phyloP scores from a whole-genome alignment of 1,140 invertebrate genomes.

The Drosophila sulfurigaster region DNA sequence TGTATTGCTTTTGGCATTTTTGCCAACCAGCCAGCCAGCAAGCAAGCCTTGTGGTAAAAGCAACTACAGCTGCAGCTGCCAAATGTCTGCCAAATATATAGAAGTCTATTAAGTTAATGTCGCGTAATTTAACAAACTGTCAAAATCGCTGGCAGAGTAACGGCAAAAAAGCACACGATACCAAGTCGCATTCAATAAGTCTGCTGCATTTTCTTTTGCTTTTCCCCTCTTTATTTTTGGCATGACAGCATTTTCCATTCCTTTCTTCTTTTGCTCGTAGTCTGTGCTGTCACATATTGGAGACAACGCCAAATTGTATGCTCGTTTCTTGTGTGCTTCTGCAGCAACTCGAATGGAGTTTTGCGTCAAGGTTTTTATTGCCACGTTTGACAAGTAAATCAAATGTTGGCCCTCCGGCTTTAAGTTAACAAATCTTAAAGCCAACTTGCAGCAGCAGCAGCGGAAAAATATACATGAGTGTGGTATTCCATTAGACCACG shows the following conservation, averaged over 20 bases:
- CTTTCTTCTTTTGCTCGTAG: background rate
- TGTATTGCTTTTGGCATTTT: constrained; percentile 46
- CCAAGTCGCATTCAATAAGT: constrained; percentile 68
- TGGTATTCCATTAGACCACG: constrained; percentile 14
- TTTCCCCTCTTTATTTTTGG: constrained; percentile 1
- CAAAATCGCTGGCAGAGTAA: constrained; percentile 64
- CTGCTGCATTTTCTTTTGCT: constrained; percentile 16
- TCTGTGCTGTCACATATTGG: constrained; percentile 15
- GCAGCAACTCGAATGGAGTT: constrained; percentile 25
- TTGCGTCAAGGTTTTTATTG: constrained; percentile 20
- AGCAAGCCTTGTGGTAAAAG: constrained; percentile 57
- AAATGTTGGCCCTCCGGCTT: constrained; percentile 17
- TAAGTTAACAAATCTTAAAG: constrained; percentile 23
- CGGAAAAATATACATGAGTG: background rate
- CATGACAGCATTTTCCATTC: constrained; percentile 32
- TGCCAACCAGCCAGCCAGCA: constrained; percentile 55
- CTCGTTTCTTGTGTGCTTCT: constrained; percentile 17
- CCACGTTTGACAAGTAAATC: constrained; percentile 25
- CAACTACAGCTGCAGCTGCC: constrained; percentile 60
- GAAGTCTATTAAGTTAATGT: constrained; percentile 81
- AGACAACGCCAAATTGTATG: constrained; percentile 31
- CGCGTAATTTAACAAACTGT: constrained; percentile 81
- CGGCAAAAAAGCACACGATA: constrained; percentile 73
- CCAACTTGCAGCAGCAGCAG: background rate
- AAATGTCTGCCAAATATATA: constrained; percentile 76